phyloP scores from a whole-genome alignment of 1,140 invertebrate species.

The Zaprionus tsacasi region DNA sequence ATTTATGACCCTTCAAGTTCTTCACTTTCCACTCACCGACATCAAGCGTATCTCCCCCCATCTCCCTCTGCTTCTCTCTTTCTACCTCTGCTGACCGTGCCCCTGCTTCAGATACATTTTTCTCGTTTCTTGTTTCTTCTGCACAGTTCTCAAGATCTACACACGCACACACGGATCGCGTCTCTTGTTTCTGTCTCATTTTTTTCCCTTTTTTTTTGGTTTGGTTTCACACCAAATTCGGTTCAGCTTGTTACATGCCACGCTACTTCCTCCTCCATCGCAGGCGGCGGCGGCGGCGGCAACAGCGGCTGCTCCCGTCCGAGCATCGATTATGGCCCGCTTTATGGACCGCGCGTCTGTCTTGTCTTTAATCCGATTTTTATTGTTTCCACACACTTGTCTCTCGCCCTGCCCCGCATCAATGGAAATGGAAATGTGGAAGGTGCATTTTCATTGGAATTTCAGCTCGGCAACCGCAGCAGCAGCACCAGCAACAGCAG shows the following conservation, averaged over 20 bases:
- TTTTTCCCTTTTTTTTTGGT: constrained; percentile 1
- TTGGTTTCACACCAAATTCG: constrained; percentile 75
- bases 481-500: constrained; percentile 30
- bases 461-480: constrained; percentile 37
- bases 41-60: constrained; percentile 23
- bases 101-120: constrained; percentile 24
- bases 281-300: background rate
- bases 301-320: constrained; percentile 54
- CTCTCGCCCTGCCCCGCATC: constrained; percentile 32
- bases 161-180: background rate
- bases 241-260: constrained; percentile 60
- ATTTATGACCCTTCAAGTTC: constrained; percentile 84
- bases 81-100: constrained; percentile 2
- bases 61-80: constrained; percentile 21
- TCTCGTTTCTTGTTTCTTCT: constrained; percentile 14
- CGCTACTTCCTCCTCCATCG: constrained; percentile 28
- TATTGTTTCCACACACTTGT: constrained; percentile 82
- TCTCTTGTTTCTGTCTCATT: background rate
- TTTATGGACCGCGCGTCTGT: constrained; percentile 65
- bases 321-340: constrained; percentile 73
- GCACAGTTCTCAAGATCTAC: constrained; percentile 1
- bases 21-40: constrained; percentile 79
- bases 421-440: constrained; percentile 60
- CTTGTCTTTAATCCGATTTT: constrained; percentile 81
- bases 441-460: constrained; percentile 80